Base-by-base conservation (phyloP, 1,140 invertebrate genomes). In the Cotesia chilonis region DNA sequence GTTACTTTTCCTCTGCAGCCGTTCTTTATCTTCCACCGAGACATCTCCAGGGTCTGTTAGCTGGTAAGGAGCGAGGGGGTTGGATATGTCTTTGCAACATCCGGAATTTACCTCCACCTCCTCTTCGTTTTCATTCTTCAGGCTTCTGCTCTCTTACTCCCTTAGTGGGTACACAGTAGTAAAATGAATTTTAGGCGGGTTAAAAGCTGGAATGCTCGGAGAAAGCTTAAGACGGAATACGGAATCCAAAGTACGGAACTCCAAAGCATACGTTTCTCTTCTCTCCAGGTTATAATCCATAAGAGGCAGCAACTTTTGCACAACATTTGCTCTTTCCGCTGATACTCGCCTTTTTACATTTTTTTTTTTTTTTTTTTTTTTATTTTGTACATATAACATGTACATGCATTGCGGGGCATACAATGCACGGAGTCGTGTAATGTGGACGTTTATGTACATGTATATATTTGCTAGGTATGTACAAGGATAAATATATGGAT, bases 241-340 rank as follows among this genome's bases (percentile, higher is more conserved):
- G 41, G 6, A 47, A 47, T 47, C 41, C 10, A 47, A 47, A 47
- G 41, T 47, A 47, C 41, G 10, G 41, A 82, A 83, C 82, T 82
- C 79, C 41, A 47, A 10, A 47, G 41, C 41, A 47, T 47, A 47
- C 41, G 41, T 47, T 47, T 47, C 4, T 47, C 6, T 28, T 28
- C 28, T 28, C 28, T 28, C 28, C 28, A 2, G 41, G 41, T 47
- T 47, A 47, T 47, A 47, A 47, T 47, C 41, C 41, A 47, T 47
- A 47, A 47, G 41, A 47, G 41, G 41, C 41, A 9, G 10, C 41
- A 47, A 47, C 41, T 47, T 47, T 47, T 47, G 41, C 41, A 47
- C 41, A 47, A 47, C 41, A 47, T 47, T 47, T 47, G 41, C 41
- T 47, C 6, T 47, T 47, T 47, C 41, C 41, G 41, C 41, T 47